Evolutionary conservation across 2,113 vertebrate species (phyloP).

Genomic region (Eidolon helvum): DNA sequence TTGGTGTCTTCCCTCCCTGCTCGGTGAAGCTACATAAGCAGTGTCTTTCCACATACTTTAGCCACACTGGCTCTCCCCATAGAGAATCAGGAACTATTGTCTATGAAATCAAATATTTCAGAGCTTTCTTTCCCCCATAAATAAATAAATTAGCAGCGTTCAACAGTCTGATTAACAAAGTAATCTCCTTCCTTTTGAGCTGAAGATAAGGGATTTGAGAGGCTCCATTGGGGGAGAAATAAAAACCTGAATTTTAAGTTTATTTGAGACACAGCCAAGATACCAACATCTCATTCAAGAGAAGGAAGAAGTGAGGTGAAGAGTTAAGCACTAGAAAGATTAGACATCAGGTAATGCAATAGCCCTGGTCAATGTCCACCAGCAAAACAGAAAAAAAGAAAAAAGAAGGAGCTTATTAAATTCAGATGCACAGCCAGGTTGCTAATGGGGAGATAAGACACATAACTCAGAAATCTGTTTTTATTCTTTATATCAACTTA

Average conservation of each 20-base stretch:
- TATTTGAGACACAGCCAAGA: constrained; percentile 41
- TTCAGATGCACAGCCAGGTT: neutral
- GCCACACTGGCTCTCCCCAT: neutral
- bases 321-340: neutral
- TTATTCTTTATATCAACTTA: neutral
- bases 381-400: neutral
- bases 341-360: neutral
- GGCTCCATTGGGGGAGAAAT: constrained; percentile 25
- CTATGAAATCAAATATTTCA: neutral
- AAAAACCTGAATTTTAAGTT: constrained; percentile 50
- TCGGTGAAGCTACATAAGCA: neutral
- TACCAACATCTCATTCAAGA: constrained; percentile 19
- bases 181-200: constrained; percentile 64
- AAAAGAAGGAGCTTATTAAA: neutral
- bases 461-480: neutral
- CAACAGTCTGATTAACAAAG: constrained; percentile 63
- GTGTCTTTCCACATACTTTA: neutral
- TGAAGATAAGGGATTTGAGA: constrained; percentile 65
- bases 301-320: neutral
- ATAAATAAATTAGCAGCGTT: constrained; percentile 63
- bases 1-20: neutral
- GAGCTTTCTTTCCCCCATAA: constrained; percentile 12
- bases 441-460: neutral
- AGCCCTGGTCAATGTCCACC: neutral
- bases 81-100: neutral